Evolutionary conservation across 1,140 invertebrate genomes (phyloP).

Genomic region (Diachasmimorpha longicaudata): DNA sequence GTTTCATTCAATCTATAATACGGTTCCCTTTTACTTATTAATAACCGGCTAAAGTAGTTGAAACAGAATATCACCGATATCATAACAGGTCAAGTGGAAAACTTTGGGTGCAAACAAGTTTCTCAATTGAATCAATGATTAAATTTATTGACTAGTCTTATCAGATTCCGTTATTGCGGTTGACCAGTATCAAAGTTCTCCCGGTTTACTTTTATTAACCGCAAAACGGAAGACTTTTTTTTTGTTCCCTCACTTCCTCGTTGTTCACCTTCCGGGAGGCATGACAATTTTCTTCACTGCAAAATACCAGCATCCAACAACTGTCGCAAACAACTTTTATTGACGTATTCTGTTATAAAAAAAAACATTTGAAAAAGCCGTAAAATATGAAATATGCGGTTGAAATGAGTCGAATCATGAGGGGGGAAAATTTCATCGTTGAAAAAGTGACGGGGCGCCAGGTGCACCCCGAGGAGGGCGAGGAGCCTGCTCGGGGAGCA

Average conservation of each 20-base stretch:
- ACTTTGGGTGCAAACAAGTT: not conserved
- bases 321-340: not conserved
- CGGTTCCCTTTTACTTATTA: no score
- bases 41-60: no score
- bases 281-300: not conserved
- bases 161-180: not conserved
- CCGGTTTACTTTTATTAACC: not conserved
- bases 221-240: not conserved
- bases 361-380: not conserved
- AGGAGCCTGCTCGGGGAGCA: not conserved
- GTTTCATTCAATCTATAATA: no score
- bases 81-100: not conserved
- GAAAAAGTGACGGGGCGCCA: not conserved
- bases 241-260: not conserved
- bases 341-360: not conserved
- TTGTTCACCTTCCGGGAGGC: not conserved
- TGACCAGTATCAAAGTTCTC: not conserved
- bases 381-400: not conserved
- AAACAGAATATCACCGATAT: not conserved
- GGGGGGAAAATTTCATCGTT: not conserved
- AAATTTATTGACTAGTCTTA: not conserved
- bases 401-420: not conserved
- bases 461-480: constrained; percentile 8
- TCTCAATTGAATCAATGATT: not conserved
- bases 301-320: not conserved